These are phyloP conservation scores for Beroe ovata DNA, from an alignment of 37 sponge, comb jelly and placozoan species.

Conservation along the genomic window DNA sequence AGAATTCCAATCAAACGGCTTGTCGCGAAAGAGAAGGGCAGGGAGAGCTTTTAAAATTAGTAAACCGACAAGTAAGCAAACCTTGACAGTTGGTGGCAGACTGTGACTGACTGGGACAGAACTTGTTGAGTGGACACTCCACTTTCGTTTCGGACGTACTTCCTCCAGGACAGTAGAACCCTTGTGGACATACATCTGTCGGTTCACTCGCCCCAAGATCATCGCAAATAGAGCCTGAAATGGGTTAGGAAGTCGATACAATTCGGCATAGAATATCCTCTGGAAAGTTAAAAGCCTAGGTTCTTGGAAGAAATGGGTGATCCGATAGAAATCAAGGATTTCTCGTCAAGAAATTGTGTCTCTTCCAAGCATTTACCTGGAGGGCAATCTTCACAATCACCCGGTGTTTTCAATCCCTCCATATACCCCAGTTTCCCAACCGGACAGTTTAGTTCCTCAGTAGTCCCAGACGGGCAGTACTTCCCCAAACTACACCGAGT, in stretches of 20 bases:
- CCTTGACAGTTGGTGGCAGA: not conserved
- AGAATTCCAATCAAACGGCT: no score
- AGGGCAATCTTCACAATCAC: not conserved
- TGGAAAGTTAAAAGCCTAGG: no score
- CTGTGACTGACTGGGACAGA: not conserved
- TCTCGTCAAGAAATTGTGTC: no score
- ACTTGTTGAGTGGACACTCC: constrained; percentile 23
- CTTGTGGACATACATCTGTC: not conserved
- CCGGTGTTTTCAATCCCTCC: not conserved
- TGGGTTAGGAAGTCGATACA: no score
- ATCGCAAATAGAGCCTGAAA: constrained; percentile 42
- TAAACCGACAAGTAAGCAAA: not conserved
- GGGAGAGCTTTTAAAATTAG: no score
- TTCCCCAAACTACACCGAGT: constrained; percentile 17
- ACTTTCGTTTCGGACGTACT: not conserved
- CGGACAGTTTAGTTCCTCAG: constrained; percentile 1
- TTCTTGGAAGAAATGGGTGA: no score
- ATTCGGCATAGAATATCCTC: no score
- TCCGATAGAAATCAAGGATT: no score
- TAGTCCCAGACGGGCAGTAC: constrained; percentile 22
- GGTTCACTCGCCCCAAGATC: not conserved
- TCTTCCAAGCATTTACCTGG: not conserved
- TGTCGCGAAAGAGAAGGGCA: no score
- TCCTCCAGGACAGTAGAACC: constrained; percentile 49
- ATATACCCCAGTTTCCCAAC: not conserved